phyloP scores from a whole-genome alignment of 2,888 invertebrate genomes.

The Chelonus formosanus region DNA sequence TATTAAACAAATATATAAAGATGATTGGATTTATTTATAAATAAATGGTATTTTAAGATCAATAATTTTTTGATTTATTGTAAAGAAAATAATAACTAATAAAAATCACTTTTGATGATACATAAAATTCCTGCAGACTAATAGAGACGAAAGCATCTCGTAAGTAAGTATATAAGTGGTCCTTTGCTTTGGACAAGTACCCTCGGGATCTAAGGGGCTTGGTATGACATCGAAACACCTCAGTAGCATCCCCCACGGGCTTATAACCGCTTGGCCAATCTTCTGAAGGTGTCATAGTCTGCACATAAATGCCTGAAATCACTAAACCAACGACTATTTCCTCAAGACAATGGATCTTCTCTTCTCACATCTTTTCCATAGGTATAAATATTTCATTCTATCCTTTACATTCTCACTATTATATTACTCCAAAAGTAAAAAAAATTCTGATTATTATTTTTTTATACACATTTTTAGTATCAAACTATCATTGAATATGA shows the following conservation, averaged over 20 bases:
- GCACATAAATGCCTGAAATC: conserved; percentile 61
- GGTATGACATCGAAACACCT: conserved; percentile 52
- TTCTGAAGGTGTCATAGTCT: conserved; percentile 58
- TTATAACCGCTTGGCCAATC: conserved; percentile 58
- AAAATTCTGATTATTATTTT: too few species aligned
- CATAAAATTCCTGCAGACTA: neutral
- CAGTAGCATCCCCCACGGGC: conserved; percentile 53
- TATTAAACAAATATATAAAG: too few species aligned
- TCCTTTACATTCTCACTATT: too few species aligned
- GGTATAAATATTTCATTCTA: too few species aligned
- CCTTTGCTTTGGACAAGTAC: conserved; percentile 36
- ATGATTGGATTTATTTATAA: too few species aligned
- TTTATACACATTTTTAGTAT: too few species aligned
- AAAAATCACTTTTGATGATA: neutral
- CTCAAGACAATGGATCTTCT: neutral
- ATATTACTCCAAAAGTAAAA: too few species aligned
- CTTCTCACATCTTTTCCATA: too few species aligned
- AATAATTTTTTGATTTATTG: too few species aligned
- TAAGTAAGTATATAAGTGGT: conserved; percentile 41
- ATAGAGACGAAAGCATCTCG: conserved; percentile 17
- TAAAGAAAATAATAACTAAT: too few species aligned
- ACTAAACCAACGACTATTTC: conserved; percentile 59
- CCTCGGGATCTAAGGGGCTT: conserved; percentile 21
- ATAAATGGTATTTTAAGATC: too few species aligned
- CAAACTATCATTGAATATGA: too few species aligned